phyloP scores from a whole-genome alignment of 2,113 vertebrate species.

The Chaetodon trifascialis region DNA sequence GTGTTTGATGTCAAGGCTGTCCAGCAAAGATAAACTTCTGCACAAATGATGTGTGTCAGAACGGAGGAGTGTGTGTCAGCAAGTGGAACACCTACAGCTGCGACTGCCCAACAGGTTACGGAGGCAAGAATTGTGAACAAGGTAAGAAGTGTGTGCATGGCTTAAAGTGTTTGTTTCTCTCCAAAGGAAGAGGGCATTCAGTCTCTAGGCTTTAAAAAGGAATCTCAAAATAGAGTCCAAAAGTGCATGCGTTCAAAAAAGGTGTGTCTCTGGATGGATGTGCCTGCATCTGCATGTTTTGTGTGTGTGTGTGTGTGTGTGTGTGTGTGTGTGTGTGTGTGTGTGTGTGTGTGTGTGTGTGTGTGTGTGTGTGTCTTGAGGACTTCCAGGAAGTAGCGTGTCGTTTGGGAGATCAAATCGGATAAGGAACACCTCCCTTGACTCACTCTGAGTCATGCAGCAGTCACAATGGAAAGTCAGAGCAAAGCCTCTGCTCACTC shows the following conservation, averaged over 20 bases:
- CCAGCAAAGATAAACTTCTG: slow-evolving; percentile 92
- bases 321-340: too few species aligned
- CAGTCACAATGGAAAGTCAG: slow-evolving; percentile 37
- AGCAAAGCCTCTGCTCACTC: slow-evolving; percentile 4
- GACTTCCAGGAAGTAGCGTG: slow-evolving; percentile 38
- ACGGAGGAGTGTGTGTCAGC: slow-evolving; percentile 91
- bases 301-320: neutral
- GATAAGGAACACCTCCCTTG: slow-evolving; percentile 40
- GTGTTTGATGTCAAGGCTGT: slow-evolving; percentile 84
- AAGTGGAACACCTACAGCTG: slow-evolving; percentile 94
- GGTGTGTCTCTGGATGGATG: slow-evolving; percentile 7
- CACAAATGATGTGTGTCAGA: slow-evolving; percentile 87
- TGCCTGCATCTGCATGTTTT: slow-evolving; percentile 18
- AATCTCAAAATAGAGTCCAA: neutral
- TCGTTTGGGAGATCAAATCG: slow-evolving; percentile 37
- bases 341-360: neutral
- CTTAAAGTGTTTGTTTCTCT: neutral
- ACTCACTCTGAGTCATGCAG: slow-evolving; percentile 62
- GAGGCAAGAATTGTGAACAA: slow-evolving; percentile 97
- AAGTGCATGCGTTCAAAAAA: neutral
- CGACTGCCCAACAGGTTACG: slow-evolving; percentile 87
- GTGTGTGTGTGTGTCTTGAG: slow-evolving; percentile 3
- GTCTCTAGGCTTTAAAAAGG: neutral
- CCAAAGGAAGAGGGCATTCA: neutral
- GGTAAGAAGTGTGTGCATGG: slow-evolving; percentile 79